These are phyloP conservation scores for Drosophila insularis DNA, from an alignment of 1,140 invertebrate genomes.

Conservation along the genomic window DNA sequence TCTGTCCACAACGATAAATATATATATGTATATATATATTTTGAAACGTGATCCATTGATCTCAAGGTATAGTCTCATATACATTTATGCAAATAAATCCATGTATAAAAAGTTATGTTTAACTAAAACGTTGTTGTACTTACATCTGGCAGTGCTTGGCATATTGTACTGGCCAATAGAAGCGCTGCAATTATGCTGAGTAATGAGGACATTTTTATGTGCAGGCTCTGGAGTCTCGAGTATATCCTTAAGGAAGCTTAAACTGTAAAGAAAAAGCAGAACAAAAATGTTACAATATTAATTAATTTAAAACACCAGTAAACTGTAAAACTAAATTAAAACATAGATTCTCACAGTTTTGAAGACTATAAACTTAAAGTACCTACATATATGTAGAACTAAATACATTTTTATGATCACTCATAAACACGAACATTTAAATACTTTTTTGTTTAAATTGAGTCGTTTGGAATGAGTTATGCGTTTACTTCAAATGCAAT, in stretches of 20 bases:
- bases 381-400: too few species aligned
- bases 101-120: neutral
- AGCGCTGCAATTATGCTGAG: slow-evolving; percentile 59
- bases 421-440: too few species aligned
- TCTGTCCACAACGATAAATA: slow-evolving; percentile 12
- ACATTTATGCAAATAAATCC: neutral
- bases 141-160: slow-evolving; percentile 81
- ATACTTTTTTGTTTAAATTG: too few species aligned
- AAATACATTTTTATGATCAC: too few species aligned
- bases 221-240: slow-evolving; percentile 35
- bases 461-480: too few species aligned
- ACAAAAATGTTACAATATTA: neutral
- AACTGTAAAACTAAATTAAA: neutral
- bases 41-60: slow-evolving; percentile 45
- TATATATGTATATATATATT: neutral
- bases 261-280: slow-evolving; percentile 56
- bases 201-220: slow-evolving; percentile 70
- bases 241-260: slow-evolving; percentile 51
- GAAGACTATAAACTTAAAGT: too few species aligned
- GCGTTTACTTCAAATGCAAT: too few species aligned
- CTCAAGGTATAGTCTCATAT: slow-evolving; percentile 26
- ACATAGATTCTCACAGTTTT: too few species aligned
- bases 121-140: slow-evolving; percentile 43
- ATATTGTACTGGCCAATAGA: slow-evolving; percentile 72
- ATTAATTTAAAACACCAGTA: neutral